Base-by-base conservation (phyloP, 2,888 invertebrate species). In the Maniola hyperantus region DNA sequence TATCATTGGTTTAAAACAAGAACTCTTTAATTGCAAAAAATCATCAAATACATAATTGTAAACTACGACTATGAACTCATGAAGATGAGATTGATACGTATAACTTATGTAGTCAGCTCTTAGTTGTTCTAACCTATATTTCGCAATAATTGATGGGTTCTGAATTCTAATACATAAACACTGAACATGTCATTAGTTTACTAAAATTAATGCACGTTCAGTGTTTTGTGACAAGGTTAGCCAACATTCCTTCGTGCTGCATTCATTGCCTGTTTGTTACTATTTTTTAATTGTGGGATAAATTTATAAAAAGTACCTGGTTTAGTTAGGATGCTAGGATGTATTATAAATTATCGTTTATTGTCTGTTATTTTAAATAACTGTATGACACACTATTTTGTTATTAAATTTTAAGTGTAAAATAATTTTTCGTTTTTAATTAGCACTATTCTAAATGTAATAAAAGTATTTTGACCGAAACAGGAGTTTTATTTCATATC, bases 311-410 rank as follows among this genome's bases (percentile, higher is more conserved):
- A 89, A 88, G 92, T 92, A 92, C 92, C 92, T 92, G 92, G 90
- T 90, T 92, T 91, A 89, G 84, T 91, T 92, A 92, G 88, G 86
- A 87, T 89, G 90, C 91, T 92, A 92, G 91, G 91, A 88, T 91
- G 87, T 91, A 91, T 88, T 87, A 81, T 85, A 89, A 91, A 89
- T 89, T 91, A 90, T 91, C 88, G 88, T 91, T 91, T 91, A 91
- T n/a, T 81, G 88, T 91, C 89, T 89, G 91, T 92, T 92, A 91
- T 90, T 91, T 91, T 89, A 83, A 92, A 91, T 91, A 90, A 91
- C 90, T 87, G 88, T 91, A 91, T 88, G 91, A 92, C 91, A 91
- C 85, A 91, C 85, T 91, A 91, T 91, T 92, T 92, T 92, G 91
- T 91, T 91, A 90, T 90, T 92, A 92, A 91, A 92, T 91, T 91